Evolutionary conservation across 2,888 invertebrate genomes (phyloP), one percentile per base, ranked within the genome.

Genomic region (Meteorus cinctellus): DNA sequence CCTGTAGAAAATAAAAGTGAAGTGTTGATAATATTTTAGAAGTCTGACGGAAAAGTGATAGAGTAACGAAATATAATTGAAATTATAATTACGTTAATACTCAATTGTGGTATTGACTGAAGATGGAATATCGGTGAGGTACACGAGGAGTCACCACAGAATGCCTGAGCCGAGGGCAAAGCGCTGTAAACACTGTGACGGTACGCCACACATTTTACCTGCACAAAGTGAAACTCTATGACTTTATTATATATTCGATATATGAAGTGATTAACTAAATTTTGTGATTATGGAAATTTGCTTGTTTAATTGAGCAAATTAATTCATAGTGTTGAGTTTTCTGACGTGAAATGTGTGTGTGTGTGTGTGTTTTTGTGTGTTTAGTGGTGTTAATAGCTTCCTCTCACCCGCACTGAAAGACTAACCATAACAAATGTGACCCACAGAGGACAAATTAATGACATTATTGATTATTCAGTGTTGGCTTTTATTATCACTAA

Each of bases 131-230:
- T 85, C 89, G 89, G 86, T 89, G 88, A 89, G 85, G 84, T 86
- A 41, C 84, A 87, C 87, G 87, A 89, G 89, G 88, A 41, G 41
- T 88, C 87, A 87, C 86, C 89, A 84, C 89, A 89, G 89, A 89
- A 90, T 91, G 91, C 93, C 92, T 91, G 93, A 93, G 92, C 95
- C 95, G 92, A 94, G 95, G 93, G 95, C 95, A 91, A 96, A 96
- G 92, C 95, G 96, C 94, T 96, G 96, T 95, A 95, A 94, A 93
- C 95, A 95, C 92, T 96, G 96, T 94, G 95, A 96, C 95, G 96
- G 96, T 96, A 94, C 87, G 88, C 79, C 82, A 83, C 75, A 74
- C 76, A 73, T 65, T 75, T 41, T 27, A 66, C 55, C 16, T 65
- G 55, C 16, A 19, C 8, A 72, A 48, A 27, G 41, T 60, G 34